Evolutionary conservation across 2,888 invertebrate species (phyloP).

Genomic region (Harmothoe impar): DNA sequence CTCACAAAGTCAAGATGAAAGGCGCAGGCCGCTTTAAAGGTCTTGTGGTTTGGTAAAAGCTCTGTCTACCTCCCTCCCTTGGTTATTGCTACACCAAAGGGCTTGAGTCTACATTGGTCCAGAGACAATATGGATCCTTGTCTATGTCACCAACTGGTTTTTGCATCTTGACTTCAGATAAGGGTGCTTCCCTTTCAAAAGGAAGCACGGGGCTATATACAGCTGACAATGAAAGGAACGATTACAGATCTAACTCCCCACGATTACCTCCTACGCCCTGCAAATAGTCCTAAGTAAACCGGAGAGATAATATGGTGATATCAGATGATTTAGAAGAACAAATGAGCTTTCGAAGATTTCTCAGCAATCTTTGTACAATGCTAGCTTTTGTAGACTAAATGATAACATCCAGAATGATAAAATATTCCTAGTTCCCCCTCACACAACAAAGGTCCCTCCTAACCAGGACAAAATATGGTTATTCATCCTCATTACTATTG

Average conservation of each 20-base stretch:
- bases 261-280: not conserved
- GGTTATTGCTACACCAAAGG: no score
- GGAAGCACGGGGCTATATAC: not conserved
- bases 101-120: not conserved
- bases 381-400: not conserved
- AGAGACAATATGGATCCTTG: conserved; percentile 7
- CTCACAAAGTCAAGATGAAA: conserved; percentile 55
- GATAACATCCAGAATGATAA: not conserved
- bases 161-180: not conserved
- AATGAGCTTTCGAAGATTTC: not conserved
- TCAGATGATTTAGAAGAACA: not conserved
- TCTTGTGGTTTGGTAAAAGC: not conserved
- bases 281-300: not conserved
- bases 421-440: no score
- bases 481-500: no score
- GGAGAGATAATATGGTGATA: not conserved
- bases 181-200: not conserved
- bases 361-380: not conserved
- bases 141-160: not conserved
- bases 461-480: no score
- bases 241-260: not conserved
- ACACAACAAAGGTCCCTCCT: no score
- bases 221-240: not conserved
- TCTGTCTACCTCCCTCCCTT: no score
- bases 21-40: not conserved